Percentiles rank a stretch among this genome's conserved stretches.
These are phyloP conservation scores for Araneus ventricosus DNA, from an alignment of 1,140 invertebrate genomes.

Conservation along the genomic window DNA sequence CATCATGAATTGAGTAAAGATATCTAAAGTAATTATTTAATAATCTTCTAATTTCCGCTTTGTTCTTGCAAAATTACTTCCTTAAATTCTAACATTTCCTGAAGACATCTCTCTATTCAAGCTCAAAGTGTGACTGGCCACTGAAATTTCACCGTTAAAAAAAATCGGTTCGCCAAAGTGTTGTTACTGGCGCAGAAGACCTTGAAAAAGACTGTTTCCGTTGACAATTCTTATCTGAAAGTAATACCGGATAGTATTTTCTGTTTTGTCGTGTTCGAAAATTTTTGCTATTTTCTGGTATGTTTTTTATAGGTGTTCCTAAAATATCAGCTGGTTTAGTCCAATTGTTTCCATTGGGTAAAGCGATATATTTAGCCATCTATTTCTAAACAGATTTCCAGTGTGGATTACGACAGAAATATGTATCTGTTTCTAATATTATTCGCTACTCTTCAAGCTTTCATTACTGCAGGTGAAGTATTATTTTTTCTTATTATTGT, in stretches of 20 bases:
- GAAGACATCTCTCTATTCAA: background rate
- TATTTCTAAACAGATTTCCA: background rate
- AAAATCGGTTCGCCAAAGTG: background rate
- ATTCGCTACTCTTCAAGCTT: constrained; percentile 7
- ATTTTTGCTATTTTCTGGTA: background rate
- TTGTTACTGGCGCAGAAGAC: background rate
- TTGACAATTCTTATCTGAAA: constrained; percentile 6
- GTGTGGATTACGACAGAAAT: background rate
- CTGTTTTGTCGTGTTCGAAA: background rate
- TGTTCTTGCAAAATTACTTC: background rate
- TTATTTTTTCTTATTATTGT: background rate
- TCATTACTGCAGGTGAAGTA: background rate
- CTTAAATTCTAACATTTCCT: background rate
- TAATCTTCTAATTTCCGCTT: background rate
- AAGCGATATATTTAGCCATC: background rate
- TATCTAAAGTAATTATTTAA: background rate
- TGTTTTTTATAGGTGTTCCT: background rate
- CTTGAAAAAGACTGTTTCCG: constrained; percentile 18
- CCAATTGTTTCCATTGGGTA: background rate
- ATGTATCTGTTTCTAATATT: constrained; percentile 2
- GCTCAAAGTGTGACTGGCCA: background rate
- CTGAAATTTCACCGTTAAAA: background rate
- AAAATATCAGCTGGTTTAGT: background rate
- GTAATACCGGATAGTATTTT: constrained; percentile 20
- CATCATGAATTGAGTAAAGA: background rate